A percentile compares a stretch with the other conserved stretches of the same genome.
Evolutionary conservation across 1,140 invertebrate species (phyloP).

Genomic region (Drosophila leontia): DNA sequence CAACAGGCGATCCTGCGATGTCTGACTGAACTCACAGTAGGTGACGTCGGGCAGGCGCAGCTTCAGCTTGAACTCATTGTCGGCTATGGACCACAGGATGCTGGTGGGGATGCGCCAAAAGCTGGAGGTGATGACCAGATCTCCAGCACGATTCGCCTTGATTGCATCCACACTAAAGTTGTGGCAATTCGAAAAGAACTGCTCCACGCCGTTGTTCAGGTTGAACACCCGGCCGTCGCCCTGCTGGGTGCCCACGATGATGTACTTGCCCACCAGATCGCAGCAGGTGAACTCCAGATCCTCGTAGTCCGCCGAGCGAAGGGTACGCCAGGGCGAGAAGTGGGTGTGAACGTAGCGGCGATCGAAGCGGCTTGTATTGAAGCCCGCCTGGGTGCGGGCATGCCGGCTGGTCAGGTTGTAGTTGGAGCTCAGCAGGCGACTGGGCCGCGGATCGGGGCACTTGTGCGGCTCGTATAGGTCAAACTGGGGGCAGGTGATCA

Average conservation of each 20-base stretch:
- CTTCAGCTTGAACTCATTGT: slow-evolving; percentile 89
- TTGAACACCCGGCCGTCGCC: slow-evolving; percentile 96
- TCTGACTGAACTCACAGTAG: slow-evolving; percentile 96
- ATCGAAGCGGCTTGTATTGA: slow-evolving; percentile 88
- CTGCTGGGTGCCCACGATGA: slow-evolving; percentile 93
- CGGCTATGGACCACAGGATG: slow-evolving; percentile 92
- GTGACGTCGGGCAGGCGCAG: slow-evolving; percentile 92
- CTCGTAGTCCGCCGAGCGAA: slow-evolving; percentile 90
- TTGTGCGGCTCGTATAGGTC: slow-evolving; percentile 96
- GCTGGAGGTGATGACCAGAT: slow-evolving; percentile 93
- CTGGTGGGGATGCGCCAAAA: slow-evolving; percentile 93
- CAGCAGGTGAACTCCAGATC: slow-evolving; percentile 93
- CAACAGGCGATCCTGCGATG: slow-evolving; percentile 93
- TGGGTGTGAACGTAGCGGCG: slow-evolving; percentile 94
- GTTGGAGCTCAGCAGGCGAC: slow-evolving; percentile 88
- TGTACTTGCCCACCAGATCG: slow-evolving; percentile 88
- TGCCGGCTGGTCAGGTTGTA: slow-evolving; percentile 89
- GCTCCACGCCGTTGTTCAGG: slow-evolving; percentile 91
- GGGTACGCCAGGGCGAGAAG: slow-evolving; percentile 94
- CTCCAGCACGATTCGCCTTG: slow-evolving; percentile 88
- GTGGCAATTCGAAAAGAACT: slow-evolving; percentile 92
- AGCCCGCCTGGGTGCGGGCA: slow-evolving; percentile 86
- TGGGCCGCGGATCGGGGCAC: slow-evolving; percentile 94
- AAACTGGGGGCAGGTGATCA: slow-evolving; percentile 96
- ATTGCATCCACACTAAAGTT: slow-evolving; percentile 93